Evolutionary conservation across 2,113 vertebrate genomes (phyloP), one percentile per base, ranked within the genome.

Genomic region (Clarias batrachus): DNA sequence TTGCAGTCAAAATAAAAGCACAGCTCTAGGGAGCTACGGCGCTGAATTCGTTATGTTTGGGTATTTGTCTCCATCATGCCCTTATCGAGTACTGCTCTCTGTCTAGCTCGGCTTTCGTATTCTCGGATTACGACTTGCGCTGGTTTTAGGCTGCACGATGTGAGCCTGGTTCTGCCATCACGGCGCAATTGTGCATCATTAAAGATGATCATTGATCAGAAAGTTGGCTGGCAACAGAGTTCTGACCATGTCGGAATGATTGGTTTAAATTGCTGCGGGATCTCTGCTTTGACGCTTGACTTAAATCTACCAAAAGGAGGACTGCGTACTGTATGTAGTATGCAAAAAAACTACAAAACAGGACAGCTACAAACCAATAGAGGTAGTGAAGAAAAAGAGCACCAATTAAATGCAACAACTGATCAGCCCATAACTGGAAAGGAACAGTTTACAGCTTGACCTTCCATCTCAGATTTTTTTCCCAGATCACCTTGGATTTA

Each of bases 1-100:
- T 65, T 17, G 57, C 71, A 87, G 66, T 87, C 86, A 89, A 68
- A 85, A 76, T 76, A 87, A 85, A 76, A 76, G 27, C 65, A 33
- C 19, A 70, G 68, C 60, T 88, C 60, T 65, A n/a, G 56, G 62
- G 74, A 63, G 21, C 13, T 11, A 59, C 48, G 30, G 70, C 48
- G 60, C 48, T 41, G 63, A 74, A 73, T 71, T 85, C 62, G 68
- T 76, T 78, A 13, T 73, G 63, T 83, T 68, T 21, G 52, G 65
- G 6, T 11, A 41, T 86, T 87, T 65, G 27, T 71, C 80, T 87
- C 81, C 65, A 52, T 63, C 37, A 16, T 62, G 52, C 48, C 63
- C 41, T n/a, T 11, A 62, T 71, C 11, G 19, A 60, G 52, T 30
- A 25, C 59, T 54, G 57, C 12, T 54, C n/a, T 14, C 63, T 65